Evolutionary conservation across 1,140 invertebrate genomes (phyloP).

Genomic region (Matsumurasca onukii): DNA sequence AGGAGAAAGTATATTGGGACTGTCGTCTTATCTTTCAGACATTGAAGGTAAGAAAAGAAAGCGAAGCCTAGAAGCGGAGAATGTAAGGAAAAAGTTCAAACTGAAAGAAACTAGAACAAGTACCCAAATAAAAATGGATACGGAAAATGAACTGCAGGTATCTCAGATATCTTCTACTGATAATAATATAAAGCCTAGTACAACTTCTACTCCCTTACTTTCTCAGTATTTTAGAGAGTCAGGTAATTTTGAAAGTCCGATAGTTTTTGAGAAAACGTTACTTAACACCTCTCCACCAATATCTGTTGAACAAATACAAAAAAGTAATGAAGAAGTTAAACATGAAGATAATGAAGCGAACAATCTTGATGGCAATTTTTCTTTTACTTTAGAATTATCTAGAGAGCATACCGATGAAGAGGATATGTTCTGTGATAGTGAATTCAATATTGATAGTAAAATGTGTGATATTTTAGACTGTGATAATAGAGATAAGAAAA

Average conservation of each 20-base stretch:
- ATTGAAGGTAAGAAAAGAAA: constrained; percentile 26
- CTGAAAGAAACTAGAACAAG: background rate
- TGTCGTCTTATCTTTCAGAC: background rate
- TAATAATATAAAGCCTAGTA: background rate
- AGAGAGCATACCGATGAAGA: background rate
- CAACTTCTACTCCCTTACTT: background rate
- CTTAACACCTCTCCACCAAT: too few species aligned
- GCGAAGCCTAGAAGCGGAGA: constrained; percentile 4
- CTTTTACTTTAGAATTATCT: background rate
- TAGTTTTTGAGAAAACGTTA: too few species aligned
- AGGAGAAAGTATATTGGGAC: background rate
- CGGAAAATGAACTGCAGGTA: background rate
- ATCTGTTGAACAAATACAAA: too few species aligned
- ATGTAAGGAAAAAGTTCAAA: constrained; percentile 8
- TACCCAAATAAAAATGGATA: background rate
- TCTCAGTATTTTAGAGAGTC: background rate
- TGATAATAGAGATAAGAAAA: background rate
- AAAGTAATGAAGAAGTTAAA: background rate
- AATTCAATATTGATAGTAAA: constrained; percentile 12
- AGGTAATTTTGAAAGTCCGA: background rate
- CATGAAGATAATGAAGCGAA: too few species aligned
- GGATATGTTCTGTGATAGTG: background rate
- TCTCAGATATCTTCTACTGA: background rate
- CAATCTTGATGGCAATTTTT: too few species aligned
- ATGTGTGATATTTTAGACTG: background rate